These are phyloP conservation scores for Rhopilema esculentum DNA, from an alignment of 30 jellyfish, hydroid and myxozoan species.

Conservation along the genomic window DNA sequence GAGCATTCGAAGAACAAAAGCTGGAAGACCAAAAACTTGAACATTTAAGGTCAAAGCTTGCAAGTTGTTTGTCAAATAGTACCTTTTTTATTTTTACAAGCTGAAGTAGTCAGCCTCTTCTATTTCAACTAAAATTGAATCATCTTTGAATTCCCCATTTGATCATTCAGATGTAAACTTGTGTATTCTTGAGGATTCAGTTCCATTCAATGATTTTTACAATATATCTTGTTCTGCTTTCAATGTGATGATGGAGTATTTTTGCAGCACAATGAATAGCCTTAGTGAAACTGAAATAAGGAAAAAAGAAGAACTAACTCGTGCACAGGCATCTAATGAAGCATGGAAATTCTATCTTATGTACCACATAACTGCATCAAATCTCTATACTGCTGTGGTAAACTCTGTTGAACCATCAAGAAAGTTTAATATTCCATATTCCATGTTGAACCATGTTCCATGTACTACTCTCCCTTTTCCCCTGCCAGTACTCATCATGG, in stretches of 20 bases:
- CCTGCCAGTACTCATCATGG: constrained; percentile 1
- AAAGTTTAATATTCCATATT: too few relatives aligned
- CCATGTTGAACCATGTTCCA: too few relatives aligned
- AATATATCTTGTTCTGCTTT: neutral
- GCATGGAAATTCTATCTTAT: neutral
- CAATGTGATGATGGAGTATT: neutral
- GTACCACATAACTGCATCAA: constrained; percentile 11
- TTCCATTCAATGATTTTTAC: too few relatives aligned
- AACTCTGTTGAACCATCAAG: constrained; percentile 1
- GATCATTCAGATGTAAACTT: too few relatives aligned
- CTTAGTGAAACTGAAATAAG: neutral
- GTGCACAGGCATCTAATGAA: constrained; percentile 16
- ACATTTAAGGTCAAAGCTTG: neutral
- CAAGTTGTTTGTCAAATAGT: constrained; percentile 1
- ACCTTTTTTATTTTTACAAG: constrained; percentile 7
- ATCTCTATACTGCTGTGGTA: constrained; percentile 12
- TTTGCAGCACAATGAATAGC: neutral
- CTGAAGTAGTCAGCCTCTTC: constrained; percentile 6
- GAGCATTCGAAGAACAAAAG: neutral
- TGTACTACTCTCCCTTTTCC: constrained; percentile 2
- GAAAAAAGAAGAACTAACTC: neutral
- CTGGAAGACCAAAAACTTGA: neutral
- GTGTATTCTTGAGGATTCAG: too few relatives aligned
- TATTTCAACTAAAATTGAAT: constrained; percentile 9
- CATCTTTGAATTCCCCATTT: too few relatives aligned